Evolutionary conservation across 2,113 vertebrate genomes (phyloP), one percentile per base, ranked within the genome.

Genomic region (Poeciliopsis prolifica): DNA sequence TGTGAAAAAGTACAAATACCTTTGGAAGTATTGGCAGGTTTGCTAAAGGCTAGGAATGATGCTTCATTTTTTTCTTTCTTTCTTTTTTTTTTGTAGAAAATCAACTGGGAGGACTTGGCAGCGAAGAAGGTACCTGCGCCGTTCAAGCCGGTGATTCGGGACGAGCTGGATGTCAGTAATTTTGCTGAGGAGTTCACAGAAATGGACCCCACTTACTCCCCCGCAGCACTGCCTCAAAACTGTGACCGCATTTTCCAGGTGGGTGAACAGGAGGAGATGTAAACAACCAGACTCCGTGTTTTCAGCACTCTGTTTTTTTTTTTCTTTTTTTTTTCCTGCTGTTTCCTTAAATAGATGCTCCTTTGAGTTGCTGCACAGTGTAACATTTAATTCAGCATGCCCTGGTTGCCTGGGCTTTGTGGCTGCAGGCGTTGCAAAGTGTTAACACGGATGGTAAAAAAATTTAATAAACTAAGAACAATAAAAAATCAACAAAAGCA

Each of bases 111-210:
- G 79, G 97, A 99, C 87, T 91, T 99, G 91, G 96, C 97, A 37
- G 97, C 96, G 42, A 98, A 99, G 90, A 97, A 95, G 92, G 94
- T 99, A 19, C 82, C 95, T 0, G 96, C 97, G 26, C 97, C 97
- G 0, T 98, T 99, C 93, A 98, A 97, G 86, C 98, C 98, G 0
- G 96, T 98, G 74, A 99, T 99, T 74, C 95, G 97, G 70, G 97
- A 99, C 30, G 98, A 98, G 66, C 82, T 99, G 81, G 98, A 99
- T 35, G 98, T 99, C 86, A 97, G 98, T 80, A 99, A 99, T 90
- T 99, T 99, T 88, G 97, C 98, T 0, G 97, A 98, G 2, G 97
- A 99, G 86, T 99, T 99, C 94, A 99, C 98, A 4, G 98, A 98
- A 85, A 98, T 99, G 98, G 97, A 98, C 84, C 98, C 98, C 0